These are phyloP conservation scores for Trichonephila clavipes DNA, from an alignment of 1,140 invertebrate species.

Conservation along the genomic window DNA sequence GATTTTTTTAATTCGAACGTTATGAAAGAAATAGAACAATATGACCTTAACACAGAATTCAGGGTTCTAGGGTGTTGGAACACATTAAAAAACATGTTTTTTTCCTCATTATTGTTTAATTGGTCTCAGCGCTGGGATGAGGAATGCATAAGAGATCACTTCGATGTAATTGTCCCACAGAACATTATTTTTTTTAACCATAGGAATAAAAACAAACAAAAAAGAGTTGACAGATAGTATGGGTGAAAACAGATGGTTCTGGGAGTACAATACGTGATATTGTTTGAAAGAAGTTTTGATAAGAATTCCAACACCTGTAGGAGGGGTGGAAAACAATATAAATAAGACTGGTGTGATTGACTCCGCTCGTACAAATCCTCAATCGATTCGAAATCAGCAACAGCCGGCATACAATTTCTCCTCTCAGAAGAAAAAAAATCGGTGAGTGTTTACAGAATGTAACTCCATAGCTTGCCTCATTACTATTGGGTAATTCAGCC, in stretches of 20 bases:
- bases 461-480: too few species aligned
- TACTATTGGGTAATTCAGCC: too few species aligned
- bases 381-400: neutral
- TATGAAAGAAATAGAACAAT: too few species aligned
- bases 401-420: too few species aligned
- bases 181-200: neutral
- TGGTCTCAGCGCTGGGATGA: too few species aligned
- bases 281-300: neutral
- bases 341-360: neutral
- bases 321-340: neutral
- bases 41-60: too few species aligned
- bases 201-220: neutral
- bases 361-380: neutral
- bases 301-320: conserved; percentile 1
- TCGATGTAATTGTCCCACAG: too few species aligned
- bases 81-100: too few species aligned
- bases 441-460: neutral
- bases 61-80: too few species aligned
- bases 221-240: neutral
- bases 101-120: too few species aligned
- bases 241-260: neutral
- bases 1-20: too few species aligned
- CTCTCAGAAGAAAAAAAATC: neutral
- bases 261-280: neutral
- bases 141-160: too few species aligned